phyloP scores from a whole-genome alignment of 2,888 invertebrate genomes.

The Augochlorella aurata region DNA sequence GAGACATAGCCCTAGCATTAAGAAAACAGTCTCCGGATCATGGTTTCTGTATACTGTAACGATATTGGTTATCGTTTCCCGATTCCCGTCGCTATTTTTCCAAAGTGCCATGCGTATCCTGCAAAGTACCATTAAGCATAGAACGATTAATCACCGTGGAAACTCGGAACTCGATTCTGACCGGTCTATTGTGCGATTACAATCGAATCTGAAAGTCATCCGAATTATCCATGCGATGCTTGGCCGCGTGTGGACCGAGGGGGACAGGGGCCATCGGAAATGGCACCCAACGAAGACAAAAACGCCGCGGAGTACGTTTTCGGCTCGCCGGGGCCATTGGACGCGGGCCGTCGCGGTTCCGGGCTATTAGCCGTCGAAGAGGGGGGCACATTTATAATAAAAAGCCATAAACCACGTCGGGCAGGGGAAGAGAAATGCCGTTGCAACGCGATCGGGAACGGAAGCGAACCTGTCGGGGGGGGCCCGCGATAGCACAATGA shows the following conservation, averaged over 20 bases:
- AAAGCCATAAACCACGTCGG: conserved; percentile 59
- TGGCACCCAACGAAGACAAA: conserved; percentile 24
- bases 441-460: conserved; percentile 45
- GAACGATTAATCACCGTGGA: conserved; percentile 6
- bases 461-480: conserved; percentile 66
- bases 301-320: conserved; percentile 26
- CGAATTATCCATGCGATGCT: conserved; percentile 1
- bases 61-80: conserved; percentile 9
- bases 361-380: conserved; percentile 64
- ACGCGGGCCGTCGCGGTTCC: conserved; percentile 54
- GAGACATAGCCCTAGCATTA: neutral
- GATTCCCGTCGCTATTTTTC: neutral
- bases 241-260: conserved; percentile 9
- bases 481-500: conserved; percentile 53
- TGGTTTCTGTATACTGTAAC: neutral
- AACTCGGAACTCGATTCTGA: conserved; percentile 3
- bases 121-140: conserved; percentile 9
- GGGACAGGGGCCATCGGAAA: conserved; percentile 35
- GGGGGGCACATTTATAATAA: conserved; percentile 59
- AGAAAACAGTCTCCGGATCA: neutral
- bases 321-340: conserved; percentile 23
- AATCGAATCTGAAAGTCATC: conserved; percentile 6
- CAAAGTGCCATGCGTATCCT: neutral
- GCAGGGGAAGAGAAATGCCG: conserved; percentile 27
- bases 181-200: conserved; percentile 7